Conservation (phyloP, 2,113 vertebrate species). For the Pseudopodoces humilis region DNA sequence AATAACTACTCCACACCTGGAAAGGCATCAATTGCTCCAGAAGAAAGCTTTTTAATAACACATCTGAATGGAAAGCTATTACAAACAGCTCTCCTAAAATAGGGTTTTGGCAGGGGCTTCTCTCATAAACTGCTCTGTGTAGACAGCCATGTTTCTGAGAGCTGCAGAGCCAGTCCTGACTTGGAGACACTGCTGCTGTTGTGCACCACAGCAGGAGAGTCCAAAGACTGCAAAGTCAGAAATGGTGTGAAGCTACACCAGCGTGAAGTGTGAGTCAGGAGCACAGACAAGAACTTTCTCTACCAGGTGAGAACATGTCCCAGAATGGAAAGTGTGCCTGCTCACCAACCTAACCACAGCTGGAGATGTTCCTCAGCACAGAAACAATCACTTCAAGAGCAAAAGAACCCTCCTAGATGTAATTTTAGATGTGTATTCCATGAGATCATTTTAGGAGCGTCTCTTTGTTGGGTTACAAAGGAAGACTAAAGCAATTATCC, state of each 20-base stretch:
- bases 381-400: not conserved
- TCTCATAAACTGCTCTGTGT: not conserved
- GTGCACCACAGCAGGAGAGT: not conserved
- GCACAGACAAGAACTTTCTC: slow-evolving; percentile 21
- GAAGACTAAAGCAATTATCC: not conserved
- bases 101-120: not conserved
- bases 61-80: not conserved
- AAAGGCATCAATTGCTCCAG: not conserved
- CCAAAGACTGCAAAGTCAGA: not conserved
- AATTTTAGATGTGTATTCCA: not conserved
- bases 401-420: not conserved
- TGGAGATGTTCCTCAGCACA: not conserved
- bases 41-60: slow-evolving; percentile 21
- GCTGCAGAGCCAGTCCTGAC: not conserved
- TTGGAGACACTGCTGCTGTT: not conserved
- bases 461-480: not conserved
- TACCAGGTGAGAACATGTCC: not conserved
- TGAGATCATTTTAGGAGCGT: not conserved
- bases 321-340: not conserved
- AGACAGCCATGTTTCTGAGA: not conserved
- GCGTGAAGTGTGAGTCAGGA: not conserved
- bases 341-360: not conserved
- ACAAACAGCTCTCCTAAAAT: not conserved
- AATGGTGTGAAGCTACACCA: not conserved
- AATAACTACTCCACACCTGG: not conserved